A percentile compares a stretch with the other conserved stretches of the same genome.
Conservation (phyloP, 2,797 vertebrate genomes). For the Typhlichthys subterraneus region DNA sequence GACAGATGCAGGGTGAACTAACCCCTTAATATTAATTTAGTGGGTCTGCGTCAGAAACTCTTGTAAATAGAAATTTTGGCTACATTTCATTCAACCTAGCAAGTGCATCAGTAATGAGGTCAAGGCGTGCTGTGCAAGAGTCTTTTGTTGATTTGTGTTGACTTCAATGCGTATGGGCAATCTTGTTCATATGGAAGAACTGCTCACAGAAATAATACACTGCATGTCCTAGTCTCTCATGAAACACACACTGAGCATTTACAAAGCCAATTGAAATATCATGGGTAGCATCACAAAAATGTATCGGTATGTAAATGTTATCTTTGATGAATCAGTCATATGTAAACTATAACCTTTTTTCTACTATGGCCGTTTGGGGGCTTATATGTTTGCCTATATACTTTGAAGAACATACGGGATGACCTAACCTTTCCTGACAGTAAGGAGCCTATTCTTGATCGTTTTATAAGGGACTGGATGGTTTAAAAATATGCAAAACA, state of each 20-base stretch:
- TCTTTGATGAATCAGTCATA: too few relatives aligned
- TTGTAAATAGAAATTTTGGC: not conserved
- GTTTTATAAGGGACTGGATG: conserved; percentile 56
- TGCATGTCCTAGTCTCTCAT: too few relatives aligned
- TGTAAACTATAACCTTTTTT: not conserved
- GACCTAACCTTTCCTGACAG: not conserved
- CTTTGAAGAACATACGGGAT: conserved; percentile 6
- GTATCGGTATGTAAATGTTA: too few relatives aligned
- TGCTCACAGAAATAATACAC: not conserved
- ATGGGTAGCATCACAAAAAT: too few relatives aligned
- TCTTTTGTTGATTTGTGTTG: not conserved
- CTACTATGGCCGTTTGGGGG: not conserved
- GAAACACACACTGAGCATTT: too few relatives aligned
- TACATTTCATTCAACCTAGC: not conserved
- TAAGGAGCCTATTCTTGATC: conserved; percentile 35
- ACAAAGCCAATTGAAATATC: too few relatives aligned
- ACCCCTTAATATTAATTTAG: conserved; percentile 9
- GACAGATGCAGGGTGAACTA: conserved; percentile 6
- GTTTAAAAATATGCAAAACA: conserved; percentile 77
- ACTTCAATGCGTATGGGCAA: not conserved
- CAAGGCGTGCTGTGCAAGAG: not conserved
- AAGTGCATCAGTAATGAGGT: not conserved
- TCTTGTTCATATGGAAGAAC: not conserved
- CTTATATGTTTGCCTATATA: conserved; percentile 1
- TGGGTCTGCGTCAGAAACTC: not conserved